These are phyloP conservation scores for Eilema griseolum DNA, from an alignment of 2,888 invertebrate species.

Conservation along the genomic window DNA sequence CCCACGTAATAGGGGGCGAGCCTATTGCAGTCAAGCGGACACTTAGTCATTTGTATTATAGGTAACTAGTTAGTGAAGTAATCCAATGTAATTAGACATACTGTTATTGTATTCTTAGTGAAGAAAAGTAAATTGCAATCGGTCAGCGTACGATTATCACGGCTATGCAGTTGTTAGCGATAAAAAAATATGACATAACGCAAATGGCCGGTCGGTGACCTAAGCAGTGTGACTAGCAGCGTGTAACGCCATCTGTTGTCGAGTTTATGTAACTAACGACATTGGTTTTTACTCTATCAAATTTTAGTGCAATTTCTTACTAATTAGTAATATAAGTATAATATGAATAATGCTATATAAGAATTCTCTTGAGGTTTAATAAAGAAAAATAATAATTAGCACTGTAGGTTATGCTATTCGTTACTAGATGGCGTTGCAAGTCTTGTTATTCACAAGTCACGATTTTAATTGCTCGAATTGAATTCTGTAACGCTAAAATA, in stretches of 20 bases:
- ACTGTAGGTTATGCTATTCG: slow-evolving; percentile 47
- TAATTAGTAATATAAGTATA: background rate
- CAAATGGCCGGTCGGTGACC: slow-evolving; percentile 44
- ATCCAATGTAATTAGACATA: background rate
- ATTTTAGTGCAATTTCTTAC: background rate
- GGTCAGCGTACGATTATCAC: slow-evolving; percentile 73
- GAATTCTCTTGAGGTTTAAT: background rate
- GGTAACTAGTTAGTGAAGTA: background rate
- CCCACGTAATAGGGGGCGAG: no score
- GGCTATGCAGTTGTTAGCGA: slow-evolving; percentile 49
- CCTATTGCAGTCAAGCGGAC: no score
- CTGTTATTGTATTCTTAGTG: slow-evolving; percentile 5
- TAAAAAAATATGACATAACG: slow-evolving; percentile 58
- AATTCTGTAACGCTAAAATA: background rate
- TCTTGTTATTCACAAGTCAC: slow-evolving; percentile 15
- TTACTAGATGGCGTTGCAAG: slow-evolving; percentile 62
- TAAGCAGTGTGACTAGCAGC: slow-evolving; percentile 31
- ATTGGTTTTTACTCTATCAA: background rate
- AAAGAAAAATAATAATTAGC: background rate
- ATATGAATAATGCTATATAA: background rate
- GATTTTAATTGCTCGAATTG: slow-evolving; percentile 7
- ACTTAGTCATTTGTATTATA: no score
- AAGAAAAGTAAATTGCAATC: slow-evolving; percentile 52
- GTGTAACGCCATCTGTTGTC: slow-evolving; percentile 68
- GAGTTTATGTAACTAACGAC: slow-evolving; percentile 28